Evolutionary conservation across 2,113 vertebrate species (phyloP).

Genomic region (Neotoma lepida): DNA sequence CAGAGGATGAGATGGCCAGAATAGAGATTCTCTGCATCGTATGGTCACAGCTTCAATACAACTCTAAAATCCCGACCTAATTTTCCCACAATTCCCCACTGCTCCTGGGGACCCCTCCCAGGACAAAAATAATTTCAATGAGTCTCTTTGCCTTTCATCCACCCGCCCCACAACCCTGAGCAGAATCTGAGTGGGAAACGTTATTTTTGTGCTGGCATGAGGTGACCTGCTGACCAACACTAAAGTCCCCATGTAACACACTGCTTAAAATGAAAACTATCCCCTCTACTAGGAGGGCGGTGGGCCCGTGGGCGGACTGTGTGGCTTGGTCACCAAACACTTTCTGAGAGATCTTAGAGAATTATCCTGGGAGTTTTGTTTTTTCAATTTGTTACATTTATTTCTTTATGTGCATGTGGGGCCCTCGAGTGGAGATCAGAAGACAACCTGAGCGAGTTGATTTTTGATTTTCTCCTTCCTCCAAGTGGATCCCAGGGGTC

Average conservation of each 20-base stretch:
- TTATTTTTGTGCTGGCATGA: neutral
- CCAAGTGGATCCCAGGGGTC: neutral
- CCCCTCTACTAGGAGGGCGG: accelerated
- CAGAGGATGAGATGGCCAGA: neutral
- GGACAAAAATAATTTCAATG: neutral
- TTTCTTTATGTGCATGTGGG: neutral
- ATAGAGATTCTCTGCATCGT: neutral
- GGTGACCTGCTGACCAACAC: neutral
- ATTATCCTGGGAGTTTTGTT: neutral
- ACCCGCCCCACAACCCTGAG: neutral
- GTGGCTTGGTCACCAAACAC: neutral
- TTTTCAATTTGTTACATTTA: neutral
- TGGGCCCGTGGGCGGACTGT: accelerated
- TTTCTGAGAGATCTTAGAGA: neutral
- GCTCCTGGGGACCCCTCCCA: neutral
- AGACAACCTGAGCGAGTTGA: neutral
- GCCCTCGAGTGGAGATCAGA: neutral
- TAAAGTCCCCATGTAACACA: neutral
- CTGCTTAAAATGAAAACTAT: neutral
- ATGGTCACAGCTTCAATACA: neutral
- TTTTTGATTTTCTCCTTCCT: neutral
- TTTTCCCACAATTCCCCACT: neutral
- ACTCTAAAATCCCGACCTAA: neutral
- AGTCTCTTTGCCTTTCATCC: neutral
- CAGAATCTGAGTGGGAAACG: neutral